Base-by-base conservation (phyloP, 2,113 vertebrate species). In the Gopherus flavomarginatus region DNA sequence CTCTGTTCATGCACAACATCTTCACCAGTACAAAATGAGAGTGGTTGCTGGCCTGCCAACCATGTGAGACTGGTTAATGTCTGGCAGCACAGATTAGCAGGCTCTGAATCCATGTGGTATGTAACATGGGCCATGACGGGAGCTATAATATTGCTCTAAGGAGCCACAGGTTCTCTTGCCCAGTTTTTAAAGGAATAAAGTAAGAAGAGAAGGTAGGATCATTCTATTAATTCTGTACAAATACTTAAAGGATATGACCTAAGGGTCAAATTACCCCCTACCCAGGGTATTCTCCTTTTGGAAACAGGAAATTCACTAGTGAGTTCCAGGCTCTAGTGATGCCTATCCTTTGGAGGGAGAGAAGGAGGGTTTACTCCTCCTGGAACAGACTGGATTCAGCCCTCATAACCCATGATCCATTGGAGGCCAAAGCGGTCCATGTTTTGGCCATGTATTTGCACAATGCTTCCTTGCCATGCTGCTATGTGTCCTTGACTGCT, bases 51-150 rank as follows among this genome's bases (percentile, higher is more conserved):
- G 49, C 89, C 17, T 86, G 0, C 49, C 84, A 65, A 8, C 6
- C 65, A 69, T 19, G 82, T 4, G 57, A 44, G 38, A 31, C 79
- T 81, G 89, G 52, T 7, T 91, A 81, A 82, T 29, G 9, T 92
- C 87, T 95, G 96, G 86, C 54, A 1, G 86, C 77, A 88, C 89
- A 65, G 77, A 86, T 17, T 90, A 95, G 81, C 95, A 95, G 78
- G 78, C 35, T 85, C 59, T 21, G 75, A 72, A 83, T 54, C 85
- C 72, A 0, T 11, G 35, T 13, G 6, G 89, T 83, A 44, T 87
- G 65, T 9, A 29, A 44, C 42, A 59, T 94, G 93, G 96, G 57
- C 96, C 87, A 97, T 86, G 79, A 88, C 57, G n/a, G 44, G 13
- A 91, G 85, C 81, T 93, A 14, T 91, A 57, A 95, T 94, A 88